Conservation (phyloP, 2,113 vertebrate species). For the Illadopsis cleaveri region DNA sequence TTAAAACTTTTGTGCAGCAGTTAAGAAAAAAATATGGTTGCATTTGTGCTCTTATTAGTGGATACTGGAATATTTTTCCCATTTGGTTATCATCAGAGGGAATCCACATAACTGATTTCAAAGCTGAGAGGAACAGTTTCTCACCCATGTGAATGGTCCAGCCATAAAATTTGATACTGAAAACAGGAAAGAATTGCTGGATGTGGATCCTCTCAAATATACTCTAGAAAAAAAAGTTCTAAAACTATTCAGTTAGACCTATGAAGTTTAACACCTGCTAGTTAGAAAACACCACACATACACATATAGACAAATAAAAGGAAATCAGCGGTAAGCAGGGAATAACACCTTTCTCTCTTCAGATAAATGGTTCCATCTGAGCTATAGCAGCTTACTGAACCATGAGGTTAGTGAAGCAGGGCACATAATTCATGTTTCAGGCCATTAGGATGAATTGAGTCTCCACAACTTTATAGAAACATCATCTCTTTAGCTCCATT, state of each 20-base stretch:
- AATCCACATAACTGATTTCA: not conserved
- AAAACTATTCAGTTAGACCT: not conserved
- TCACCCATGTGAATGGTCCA: not conserved
- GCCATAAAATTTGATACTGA: not conserved
- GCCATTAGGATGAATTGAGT: conserved; percentile 40
- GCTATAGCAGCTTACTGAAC: conserved; percentile 18
- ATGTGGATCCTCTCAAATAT: not conserved
- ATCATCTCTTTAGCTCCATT: conserved; percentile 49
- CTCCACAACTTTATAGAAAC: conserved; percentile 50
- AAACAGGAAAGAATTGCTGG: not conserved
- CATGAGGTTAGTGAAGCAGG: conserved; percentile 41
- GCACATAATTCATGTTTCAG: conserved; percentile 34
- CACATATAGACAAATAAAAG: not conserved
- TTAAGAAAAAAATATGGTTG: not conserved
- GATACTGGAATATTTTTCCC: not conserved
- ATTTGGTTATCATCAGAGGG: not conserved
- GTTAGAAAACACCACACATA: not conserved
- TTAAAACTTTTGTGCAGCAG: not conserved
- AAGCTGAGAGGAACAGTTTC: not conserved
- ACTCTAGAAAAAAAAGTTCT: not conserved
- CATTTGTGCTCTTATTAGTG: not conserved
- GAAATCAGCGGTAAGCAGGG: not conserved
- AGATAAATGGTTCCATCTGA: conserved; percentile 20
- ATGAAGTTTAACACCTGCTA: not conserved
- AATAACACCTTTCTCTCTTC: not conserved